Percentiles rank a stretch among this genome's conserved stretches.
These are phyloP conservation scores for Desoria tigrina DNA, from an alignment of 2,888 invertebrate genomes.

Conservation along the genomic window DNA sequence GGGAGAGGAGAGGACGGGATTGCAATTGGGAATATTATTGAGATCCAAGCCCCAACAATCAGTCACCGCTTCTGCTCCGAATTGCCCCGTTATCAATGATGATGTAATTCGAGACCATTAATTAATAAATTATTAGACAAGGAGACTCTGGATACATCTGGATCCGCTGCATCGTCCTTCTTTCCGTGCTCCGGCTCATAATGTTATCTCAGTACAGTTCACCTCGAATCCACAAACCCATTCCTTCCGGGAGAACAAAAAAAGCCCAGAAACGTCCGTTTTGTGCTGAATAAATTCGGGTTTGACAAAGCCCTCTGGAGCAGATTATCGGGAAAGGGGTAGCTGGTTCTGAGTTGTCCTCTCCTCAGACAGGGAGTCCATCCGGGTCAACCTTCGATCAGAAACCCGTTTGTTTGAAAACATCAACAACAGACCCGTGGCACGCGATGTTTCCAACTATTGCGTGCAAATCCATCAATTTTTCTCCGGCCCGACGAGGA, in stretches of 20 bases:
- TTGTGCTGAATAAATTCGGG: no score
- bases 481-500: slow-evolving; percentile 33
- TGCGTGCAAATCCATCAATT: slow-evolving; percentile 51
- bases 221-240: no score
- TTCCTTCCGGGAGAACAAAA: no score
- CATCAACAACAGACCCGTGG: slow-evolving; percentile 12
- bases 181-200: not conserved
- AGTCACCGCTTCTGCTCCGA: slow-evolving; percentile 22
- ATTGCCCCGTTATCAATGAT: slow-evolving; percentile 14
- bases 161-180: slow-evolving; percentile 14
- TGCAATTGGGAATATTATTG: no score
- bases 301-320: no score
- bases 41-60: slow-evolving; percentile 23
- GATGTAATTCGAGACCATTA: slow-evolving; percentile 49
- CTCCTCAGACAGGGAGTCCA: no score
- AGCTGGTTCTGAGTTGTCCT: no score
- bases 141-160: slow-evolving; percentile 16
- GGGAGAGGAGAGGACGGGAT: no score
- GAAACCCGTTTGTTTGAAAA: not conserved
- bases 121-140: slow-evolving; percentile 50
- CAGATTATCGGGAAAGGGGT: no score
- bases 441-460: slow-evolving; percentile 49
- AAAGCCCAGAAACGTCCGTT: no score
- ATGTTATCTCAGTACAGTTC: slow-evolving; percentile 9
- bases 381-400: slow-evolving; percentile 4